Base-by-base conservation (phyloP, 2,888 invertebrate genomes). In the Zaprionus bogoriensis region DNA sequence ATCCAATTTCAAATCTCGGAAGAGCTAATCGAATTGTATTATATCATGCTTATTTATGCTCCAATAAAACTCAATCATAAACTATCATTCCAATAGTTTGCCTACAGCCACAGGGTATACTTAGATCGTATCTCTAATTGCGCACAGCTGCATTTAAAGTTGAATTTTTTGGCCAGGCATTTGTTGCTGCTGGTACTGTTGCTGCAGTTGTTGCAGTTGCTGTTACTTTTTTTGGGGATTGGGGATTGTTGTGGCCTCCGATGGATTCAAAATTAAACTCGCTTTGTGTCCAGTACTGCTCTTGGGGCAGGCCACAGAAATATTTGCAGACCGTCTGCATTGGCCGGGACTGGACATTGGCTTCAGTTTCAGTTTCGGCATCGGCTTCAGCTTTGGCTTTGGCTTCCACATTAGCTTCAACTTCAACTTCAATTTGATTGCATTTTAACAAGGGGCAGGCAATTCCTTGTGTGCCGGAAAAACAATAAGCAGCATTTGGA, bases 401-500 rank as follows among this genome's bases (percentile, higher is more conserved):
- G 39, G 47, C 47, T 55, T 30, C 41, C 46, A 27, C 32, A 44
- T 6, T 14, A 41, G 20, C 38, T 12, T 44, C 38, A 10, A 42
- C 62, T 65, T 66, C 63, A 67, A 42, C 74, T 67, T 66, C 73
- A 78, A 86, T 82, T 85, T 79, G 87, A 79, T 79, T 79, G 79
- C 83, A 85, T 82, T 79, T 79, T 85, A 79, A 85, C 86, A 82
- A 82, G 76, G 72, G 76, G 51, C 54, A 71, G 85, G 78, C 79
- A 85, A 79, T 85, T 85, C 78, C 69, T 65, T 54, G 45, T 42
- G 54, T 55, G 62, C 57, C 73, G 78, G 64, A 78, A 78, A 79
- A 79, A 85, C 79, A 79, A 79, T 85, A 79, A 80, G 83, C 79
- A 69, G 74, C 82, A 62, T 80, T 82, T 80, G 82, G 74, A 82